phyloP scores from a whole-genome alignment of 2,113 vertebrate species.

The Erythrocercus mccallii region DNA sequence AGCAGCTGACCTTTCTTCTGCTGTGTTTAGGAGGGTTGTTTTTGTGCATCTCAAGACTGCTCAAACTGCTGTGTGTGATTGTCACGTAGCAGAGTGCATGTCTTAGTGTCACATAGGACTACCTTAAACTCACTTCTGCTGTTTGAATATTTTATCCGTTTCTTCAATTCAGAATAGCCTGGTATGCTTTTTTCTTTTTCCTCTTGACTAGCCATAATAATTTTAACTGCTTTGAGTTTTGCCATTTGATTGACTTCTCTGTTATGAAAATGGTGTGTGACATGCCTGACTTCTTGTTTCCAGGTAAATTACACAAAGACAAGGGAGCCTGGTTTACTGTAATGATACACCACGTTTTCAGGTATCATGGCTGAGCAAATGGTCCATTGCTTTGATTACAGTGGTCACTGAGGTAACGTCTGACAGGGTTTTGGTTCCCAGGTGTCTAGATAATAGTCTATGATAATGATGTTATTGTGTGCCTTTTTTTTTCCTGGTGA shows the following conservation, averaged over 20 bases:
- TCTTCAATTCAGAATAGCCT: neutral
- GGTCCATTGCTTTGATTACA: conserved; percentile 15
- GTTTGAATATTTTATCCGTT: neutral
- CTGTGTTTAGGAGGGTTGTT: neutral
- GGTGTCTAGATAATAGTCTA: neutral
- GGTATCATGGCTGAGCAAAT: neutral
- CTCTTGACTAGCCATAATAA: neutral
- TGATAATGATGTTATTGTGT: neutral
- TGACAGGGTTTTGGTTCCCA: neutral
- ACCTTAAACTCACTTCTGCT: neutral
- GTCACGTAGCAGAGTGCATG: neutral
- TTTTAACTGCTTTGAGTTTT: neutral
- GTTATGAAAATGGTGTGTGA: neutral
- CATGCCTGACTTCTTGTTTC: neutral
- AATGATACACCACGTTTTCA: neutral
- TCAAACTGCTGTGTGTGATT: fast-evolving
- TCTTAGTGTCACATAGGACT: neutral
- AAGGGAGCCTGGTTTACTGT: neutral
- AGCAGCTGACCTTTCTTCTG: neutral
- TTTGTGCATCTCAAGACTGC: neutral
- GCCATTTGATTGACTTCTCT: neutral
- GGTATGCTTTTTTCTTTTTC: fast-evolving
- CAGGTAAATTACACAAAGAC: neutral
- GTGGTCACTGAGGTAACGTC: conserved; percentile 21
- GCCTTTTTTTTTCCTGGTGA: neutral